Percentiles rank a stretch among this genome's conserved stretches.
Evolutionary conservation across 2,113 vertebrate species (phyloP).

Genomic region (Crocuta crocuta): DNA sequence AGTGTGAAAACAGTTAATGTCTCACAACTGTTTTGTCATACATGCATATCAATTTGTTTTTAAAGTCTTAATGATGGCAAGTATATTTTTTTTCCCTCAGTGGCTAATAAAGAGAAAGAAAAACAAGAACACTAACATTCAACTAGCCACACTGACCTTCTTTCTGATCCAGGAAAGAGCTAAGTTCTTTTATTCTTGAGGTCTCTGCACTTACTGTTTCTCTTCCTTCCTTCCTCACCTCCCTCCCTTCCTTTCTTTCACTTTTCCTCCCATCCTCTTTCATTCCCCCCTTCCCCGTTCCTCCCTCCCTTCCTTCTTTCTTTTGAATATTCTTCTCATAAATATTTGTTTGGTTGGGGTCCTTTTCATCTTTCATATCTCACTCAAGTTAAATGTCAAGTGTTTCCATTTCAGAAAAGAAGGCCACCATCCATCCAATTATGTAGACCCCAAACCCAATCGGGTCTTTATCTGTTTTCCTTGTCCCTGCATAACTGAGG

Average conservation of each 20-base stretch:
- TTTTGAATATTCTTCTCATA: background rate
- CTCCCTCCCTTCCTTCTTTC: background rate
- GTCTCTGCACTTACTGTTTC: background rate
- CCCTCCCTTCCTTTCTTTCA: too few species aligned
- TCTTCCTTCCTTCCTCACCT: background rate
- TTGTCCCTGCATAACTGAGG: background rate
- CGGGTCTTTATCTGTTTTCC: background rate
- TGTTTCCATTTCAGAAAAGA: background rate
- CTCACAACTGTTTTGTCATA: background rate
- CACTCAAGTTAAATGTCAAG: background rate
- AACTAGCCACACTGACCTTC: background rate
- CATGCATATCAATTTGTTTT: slow-evolving; percentile 4
- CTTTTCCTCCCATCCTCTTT: too few species aligned
- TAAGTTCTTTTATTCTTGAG: background rate
- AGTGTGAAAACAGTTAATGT: slow-evolving; percentile 2
- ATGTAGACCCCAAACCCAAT: background rate
- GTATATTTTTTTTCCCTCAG: slow-evolving; percentile 33
- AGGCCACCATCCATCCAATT: background rate
- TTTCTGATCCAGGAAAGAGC: background rate
- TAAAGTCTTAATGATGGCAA: slow-evolving; percentile 47
- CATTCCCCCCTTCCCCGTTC: rapidly evolving
- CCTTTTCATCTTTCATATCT: background rate
- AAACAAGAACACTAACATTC: background rate
- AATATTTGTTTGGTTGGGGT: background rate
- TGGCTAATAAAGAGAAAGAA: background rate